Conservation (phyloP, 2,888 invertebrate genomes). For the Mimachlamys varia region DNA sequence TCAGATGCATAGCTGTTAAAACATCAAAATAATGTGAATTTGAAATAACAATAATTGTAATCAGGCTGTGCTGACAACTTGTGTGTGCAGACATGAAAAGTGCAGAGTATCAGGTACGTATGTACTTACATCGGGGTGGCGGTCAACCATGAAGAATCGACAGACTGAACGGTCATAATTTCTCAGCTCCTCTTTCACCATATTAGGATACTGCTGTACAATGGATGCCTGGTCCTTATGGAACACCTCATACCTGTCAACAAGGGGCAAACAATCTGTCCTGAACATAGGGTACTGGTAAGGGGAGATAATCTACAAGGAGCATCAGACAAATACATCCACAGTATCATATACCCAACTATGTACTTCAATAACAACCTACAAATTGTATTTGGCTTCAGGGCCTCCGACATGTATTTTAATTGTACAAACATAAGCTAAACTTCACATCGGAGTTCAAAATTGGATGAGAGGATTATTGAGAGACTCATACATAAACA, state of each 20-base stretch:
- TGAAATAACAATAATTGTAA: too few species aligned
- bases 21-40: too few species aligned
- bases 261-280: neutral
- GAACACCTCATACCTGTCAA: constrained; percentile 76
- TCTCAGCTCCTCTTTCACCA: constrained; percentile 76
- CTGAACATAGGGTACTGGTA: neutral
- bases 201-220: constrained; percentile 77
- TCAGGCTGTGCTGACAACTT: neutral
- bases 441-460: too few species aligned
- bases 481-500: too few species aligned
- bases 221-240: constrained; percentile 76
- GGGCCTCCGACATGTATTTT: too few species aligned
- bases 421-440: too few species aligned
- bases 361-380: too few species aligned
- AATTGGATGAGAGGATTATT: too few species aligned
- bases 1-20: too few species aligned
- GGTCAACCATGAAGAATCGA: constrained; percentile 73
- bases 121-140: constrained; percentile 66
- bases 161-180: constrained; percentile 76
- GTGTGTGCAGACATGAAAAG: neutral
- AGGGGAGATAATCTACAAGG: neutral
- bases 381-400: neutral
- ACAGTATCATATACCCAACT: neutral
- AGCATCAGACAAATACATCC: neutral
- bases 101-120: neutral